Evolutionary conservation across 2,888 invertebrate species (phyloP), one percentile per base, ranked within the genome.

Genomic region (Tetragonula carbonaria): DNA sequence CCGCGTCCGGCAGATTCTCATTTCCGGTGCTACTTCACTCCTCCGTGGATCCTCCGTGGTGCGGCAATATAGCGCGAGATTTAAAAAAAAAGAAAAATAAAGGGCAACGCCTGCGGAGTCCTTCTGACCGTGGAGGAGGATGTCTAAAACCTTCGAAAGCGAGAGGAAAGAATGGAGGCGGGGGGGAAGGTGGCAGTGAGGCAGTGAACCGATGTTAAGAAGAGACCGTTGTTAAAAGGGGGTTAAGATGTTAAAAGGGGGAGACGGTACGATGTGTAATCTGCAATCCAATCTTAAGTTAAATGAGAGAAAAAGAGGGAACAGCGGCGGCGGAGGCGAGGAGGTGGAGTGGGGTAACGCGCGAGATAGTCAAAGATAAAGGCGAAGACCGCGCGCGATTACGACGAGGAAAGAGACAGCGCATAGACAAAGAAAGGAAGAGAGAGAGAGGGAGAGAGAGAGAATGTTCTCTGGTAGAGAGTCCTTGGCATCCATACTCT

Each of bases 261-360:
- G 87, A 28, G 70, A 70, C 74, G 85, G 86, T 83, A 76, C 86
- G 86, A 91, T 90, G 88, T 91, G 90, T 90, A 92, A 92, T 92
- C 91, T 91, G 90, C 90, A 91, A 91, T 91, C 89, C 90, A 91
- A 92, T 91, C 91, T 92, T 89, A 89, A 91, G 90, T 91, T 89
- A 90, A 91, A 91, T 90, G 91, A 88, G 90, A 89, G 88, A 82
- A 72, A 76, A 78, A 79, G 78, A 77, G 73, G 66, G 71, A 74
- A 70, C 50, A 66, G 59, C 66, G 50, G 72, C 57, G 63, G 28
- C 45, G 23, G 38, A 51, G 62, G 62, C 23, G 55, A 51, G 8
- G 45, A 74, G 66, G 71, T 53, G 45, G 80, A 38, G 33, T 14
- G 70, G 55, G 66, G 62, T 45, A 62, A 4, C 8, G 55, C 63